phyloP scores from a whole-genome alignment of 1,140 invertebrate genomes.

The Sinella curviseta region DNA sequence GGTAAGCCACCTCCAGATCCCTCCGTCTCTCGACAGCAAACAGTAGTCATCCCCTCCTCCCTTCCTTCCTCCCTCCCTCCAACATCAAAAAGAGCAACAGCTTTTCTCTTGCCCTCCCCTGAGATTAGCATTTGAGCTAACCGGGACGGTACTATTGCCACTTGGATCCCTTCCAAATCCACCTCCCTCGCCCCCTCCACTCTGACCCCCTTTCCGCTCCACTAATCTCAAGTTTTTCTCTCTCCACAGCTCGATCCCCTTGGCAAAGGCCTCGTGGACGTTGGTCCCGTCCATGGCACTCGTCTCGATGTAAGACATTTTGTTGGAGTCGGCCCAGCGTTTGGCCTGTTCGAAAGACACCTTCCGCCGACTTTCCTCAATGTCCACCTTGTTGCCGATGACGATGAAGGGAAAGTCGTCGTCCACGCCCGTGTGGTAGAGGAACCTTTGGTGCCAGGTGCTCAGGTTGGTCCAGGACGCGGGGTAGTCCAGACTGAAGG shows the following conservation, averaged over 20 bases:
- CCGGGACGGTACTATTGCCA: not conserved
- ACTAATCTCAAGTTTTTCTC: constrained; percentile 62
- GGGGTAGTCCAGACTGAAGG: constrained; percentile 72
- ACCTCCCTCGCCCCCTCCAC: not conserved
- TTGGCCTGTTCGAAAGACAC: constrained; percentile 70
- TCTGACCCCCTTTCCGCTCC: constrained; percentile 42
- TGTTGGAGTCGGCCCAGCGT: constrained; percentile 76
- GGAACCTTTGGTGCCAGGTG: constrained; percentile 85
- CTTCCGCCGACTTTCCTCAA: constrained; percentile 60
- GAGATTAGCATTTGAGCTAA: not conserved
- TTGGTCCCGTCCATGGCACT: constrained; percentile 81
- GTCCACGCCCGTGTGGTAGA: constrained; percentile 84
- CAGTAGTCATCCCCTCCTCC: too few relatives aligned
- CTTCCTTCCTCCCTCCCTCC: too few relatives aligned
- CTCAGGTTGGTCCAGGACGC: constrained; percentile 79
- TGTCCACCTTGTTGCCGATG: constrained; percentile 47
- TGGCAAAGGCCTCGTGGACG: constrained; percentile 74
- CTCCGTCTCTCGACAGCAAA: too few relatives aligned
- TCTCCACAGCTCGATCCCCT: constrained; percentile 71
- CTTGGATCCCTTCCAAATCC: not conserved
- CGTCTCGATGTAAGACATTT: constrained; percentile 74
- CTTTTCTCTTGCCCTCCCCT: not conserved
- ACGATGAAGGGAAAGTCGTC: constrained; percentile 60
- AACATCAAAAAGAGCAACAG: not conserved
- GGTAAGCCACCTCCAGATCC: too few relatives aligned